Conservation (phyloP, 2,113 vertebrate genomes). For the Myrmecobius fasciatus region DNA sequence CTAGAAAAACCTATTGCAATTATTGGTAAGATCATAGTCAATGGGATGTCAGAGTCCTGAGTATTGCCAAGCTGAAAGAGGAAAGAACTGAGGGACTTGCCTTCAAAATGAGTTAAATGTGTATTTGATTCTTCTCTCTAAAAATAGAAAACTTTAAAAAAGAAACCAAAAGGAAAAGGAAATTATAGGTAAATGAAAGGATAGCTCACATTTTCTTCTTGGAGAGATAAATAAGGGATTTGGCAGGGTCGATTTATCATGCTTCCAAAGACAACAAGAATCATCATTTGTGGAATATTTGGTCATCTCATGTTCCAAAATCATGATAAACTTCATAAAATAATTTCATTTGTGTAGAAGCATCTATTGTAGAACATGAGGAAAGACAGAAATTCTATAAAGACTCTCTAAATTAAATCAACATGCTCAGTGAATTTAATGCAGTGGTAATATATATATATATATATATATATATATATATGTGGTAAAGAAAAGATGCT, state of each 20-base stretch:
- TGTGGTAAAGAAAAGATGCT: neutral
- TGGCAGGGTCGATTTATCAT: neutral
- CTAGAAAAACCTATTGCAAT: conserved; percentile 33
- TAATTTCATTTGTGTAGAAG: neutral
- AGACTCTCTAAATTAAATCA: neutral
- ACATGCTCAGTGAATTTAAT: neutral
- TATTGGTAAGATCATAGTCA: conserved; percentile 20
- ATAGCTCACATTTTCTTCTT: neutral
- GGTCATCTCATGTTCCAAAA: neutral
- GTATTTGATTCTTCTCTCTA: neutral
- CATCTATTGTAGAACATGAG: neutral
- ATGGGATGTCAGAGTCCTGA: conserved; percentile 36
- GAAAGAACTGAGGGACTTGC: neutral
- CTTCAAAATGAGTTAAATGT: conserved; percentile 29
- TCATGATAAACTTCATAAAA: neutral
- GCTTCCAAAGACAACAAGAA: neutral
- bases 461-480: no score
- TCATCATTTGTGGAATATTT: neutral
- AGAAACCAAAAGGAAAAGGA: neutral
- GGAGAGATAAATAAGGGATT: neutral
- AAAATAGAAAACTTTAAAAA: neutral
- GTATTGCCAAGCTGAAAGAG: conserved; percentile 46
- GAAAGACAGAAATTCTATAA: neutral
- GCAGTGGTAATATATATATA: no score
- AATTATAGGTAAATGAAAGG: neutral